Base-by-base conservation (phyloP, 2,888 invertebrate species). In the Aspidiotus destructor region DNA sequence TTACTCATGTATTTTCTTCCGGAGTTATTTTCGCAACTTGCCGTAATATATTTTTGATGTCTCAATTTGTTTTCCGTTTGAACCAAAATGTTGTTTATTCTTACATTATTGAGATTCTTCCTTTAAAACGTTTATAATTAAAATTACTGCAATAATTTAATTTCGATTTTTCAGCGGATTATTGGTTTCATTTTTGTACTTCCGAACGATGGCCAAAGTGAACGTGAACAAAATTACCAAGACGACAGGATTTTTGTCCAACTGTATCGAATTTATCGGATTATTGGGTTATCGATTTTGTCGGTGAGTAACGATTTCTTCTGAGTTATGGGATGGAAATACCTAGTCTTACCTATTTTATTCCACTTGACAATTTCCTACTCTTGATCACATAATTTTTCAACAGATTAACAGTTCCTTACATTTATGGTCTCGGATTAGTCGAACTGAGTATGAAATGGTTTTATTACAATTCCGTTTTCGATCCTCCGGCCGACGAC, bases 151-250 rank as follows among this genome's bases (percentile, higher is more conserved):
- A 28, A 28, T 28, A 28, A 28, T 28, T 28, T 28, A 5, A 28
- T 28, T 28, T 28, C 5, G 28, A 28, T 28, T 28, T 78, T 79
- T 74, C 76, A 90, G 91, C 72, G 91, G 91, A 7, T 83, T 91
- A 75, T 80, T 92, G 74, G 89, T 91, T 10, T 85, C 90, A 17
- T 92, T 87, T 77, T 81, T 92, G 62, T 92, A 90, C 78, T 91
- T 91, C 79, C 83, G 74, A 44, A 75, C 74, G 15, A 74, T 73
- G 28, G 73, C 74, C 16, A 74, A 74, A 70, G 72, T 73, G 40
- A 74, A 74, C 62, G 72, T 76, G 2, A 72, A 71, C 28, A 73
- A 73, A 60, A 65, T 75, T n/a, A 76, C 76, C 10, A 73, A 73
- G 69, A 71, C 74, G 2, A 74, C 73, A 16, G 74, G 74, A 8